Conservation (phyloP, 1,140 invertebrate species). For the Bradynema listronoti region DNA sequence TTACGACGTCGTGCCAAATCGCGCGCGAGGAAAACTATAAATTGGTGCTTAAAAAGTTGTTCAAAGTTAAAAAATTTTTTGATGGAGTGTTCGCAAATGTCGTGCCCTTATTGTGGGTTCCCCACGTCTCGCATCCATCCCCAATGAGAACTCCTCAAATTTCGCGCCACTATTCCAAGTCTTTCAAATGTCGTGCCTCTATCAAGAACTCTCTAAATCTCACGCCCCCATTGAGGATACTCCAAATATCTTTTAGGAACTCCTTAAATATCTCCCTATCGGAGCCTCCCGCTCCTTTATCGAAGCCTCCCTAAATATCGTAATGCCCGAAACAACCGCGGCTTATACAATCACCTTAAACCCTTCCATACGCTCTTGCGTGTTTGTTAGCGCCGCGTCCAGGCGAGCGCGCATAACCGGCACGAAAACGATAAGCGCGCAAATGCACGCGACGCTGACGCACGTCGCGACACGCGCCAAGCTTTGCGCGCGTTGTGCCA, state of each 20-base stretch:
- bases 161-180: too few species aligned
- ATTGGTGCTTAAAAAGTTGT: too few species aligned
- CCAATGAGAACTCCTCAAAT: too few species aligned
- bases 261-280: too few species aligned
- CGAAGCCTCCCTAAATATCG: neutral
- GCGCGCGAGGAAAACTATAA: constrained; percentile 41
- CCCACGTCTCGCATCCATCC: too few species aligned
- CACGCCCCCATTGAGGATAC: too few species aligned
- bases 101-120: too few species aligned
- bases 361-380: constrained; percentile 49
- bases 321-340: neutral
- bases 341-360: constrained; percentile 36
- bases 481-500: neutral
- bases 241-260: too few species aligned
- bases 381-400: constrained; percentile 40
- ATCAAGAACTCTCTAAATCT: too few species aligned
- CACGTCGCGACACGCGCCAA: constrained; percentile 37
- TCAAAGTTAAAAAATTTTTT: neutral
- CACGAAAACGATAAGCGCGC: constrained; percentile 31
- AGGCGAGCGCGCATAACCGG: constrained; percentile 41
- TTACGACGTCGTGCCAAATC: constrained; percentile 50
- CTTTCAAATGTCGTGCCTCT: too few species aligned
- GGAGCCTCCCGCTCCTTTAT: too few species aligned
- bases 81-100: neutral
- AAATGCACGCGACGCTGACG: constrained; percentile 45